Conservation (phyloP, 1,140 invertebrate species). For the Papilio glaucus region DNA sequence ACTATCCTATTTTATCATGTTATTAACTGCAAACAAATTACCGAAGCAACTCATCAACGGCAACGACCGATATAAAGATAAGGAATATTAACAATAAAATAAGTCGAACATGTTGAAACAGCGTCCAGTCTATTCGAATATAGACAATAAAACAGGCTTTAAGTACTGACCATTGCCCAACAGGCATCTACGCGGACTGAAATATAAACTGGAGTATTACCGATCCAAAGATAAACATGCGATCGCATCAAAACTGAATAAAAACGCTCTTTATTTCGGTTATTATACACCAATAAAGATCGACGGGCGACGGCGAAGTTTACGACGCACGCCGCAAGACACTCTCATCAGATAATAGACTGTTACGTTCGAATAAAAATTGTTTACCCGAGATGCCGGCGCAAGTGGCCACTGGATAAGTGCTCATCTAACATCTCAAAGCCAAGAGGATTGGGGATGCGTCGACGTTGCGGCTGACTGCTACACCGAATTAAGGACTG, state of each 20-base stretch:
- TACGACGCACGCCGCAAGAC: slow-evolving; percentile 61
- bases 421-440: slow-evolving; percentile 45
- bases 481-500: not conserved
- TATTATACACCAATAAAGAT: slow-evolving; percentile 75
- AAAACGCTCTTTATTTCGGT: slow-evolving; percentile 64
- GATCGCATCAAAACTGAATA: slow-evolving; percentile 60
- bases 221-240: slow-evolving; percentile 53
- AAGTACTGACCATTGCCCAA: slow-evolving; percentile 42
- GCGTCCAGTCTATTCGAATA: slow-evolving; percentile 33
- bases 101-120: slow-evolving; percentile 21
- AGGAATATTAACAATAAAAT: slow-evolving; percentile 15
- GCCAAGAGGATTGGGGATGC: slow-evolving; percentile 41
- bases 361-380: slow-evolving; percentile 65
- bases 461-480: not conserved
- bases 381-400: slow-evolving; percentile 62
- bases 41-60: slow-evolving; percentile 1
- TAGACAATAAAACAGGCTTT: slow-evolving; percentile 49
- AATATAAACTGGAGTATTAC: slow-evolving; percentile 54
- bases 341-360: slow-evolving; percentile 67
- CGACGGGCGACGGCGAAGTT: slow-evolving; percentile 50
- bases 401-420: slow-evolving; percentile 49
- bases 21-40: slow-evolving; percentile 22
- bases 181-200: slow-evolving; percentile 41
- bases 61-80: slow-evolving; percentile 5
- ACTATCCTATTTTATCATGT: not conserved